Evolutionary conservation across 2,113 vertebrate genomes (phyloP), one percentile per base, ranked within the genome.

Genomic region (Hepsetus odoe): DNA sequence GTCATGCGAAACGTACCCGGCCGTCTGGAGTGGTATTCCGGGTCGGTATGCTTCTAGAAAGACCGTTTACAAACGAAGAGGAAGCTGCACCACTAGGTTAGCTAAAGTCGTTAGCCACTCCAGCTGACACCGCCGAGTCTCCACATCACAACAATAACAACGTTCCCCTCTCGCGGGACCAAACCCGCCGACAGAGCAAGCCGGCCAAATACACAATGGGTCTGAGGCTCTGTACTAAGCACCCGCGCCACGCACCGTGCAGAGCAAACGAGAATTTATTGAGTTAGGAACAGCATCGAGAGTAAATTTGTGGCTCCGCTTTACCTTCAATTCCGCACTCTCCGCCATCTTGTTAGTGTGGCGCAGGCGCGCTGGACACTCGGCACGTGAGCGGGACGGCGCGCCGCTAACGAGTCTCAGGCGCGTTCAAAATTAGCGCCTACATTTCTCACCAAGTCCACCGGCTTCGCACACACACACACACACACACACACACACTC

Each of bases 241-340:
- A 58, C 55, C 66, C n/a, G 5, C 46, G 38, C 64, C 42, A 11
- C 24, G 30, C 38, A 40, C 35, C 49, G 58, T 40, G 56, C 26
- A 18, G 32, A 59, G 13, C 58, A 73, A 18, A 9, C 33, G 9
- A 35, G 42, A 72, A 66, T 4, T 62, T 32, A 8, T 26, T 58
- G 22, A 46, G 58, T 53, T 71, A 74, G 22, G 59, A n/a, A 76
- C 20, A 16, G 72, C 93, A 77, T 92, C 86, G 90, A 92, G 91
- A 91, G 91, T 94, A 93, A 93, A 90, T 89, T 86, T 89, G 44
- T 75, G 90, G 90, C 89, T 92, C 95, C 92, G 92, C 94, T 95
- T 95, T 98, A 98, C 97, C 97, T 98, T 98, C 94, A 98, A 96
- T 98, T 97, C 96, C 95, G 95, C 95, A 97, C 96, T 97, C 94